These are phyloP conservation scores for Lathronympha strigana DNA, from an alignment of 2,888 invertebrate genomes.

Conservation along the genomic window DNA sequence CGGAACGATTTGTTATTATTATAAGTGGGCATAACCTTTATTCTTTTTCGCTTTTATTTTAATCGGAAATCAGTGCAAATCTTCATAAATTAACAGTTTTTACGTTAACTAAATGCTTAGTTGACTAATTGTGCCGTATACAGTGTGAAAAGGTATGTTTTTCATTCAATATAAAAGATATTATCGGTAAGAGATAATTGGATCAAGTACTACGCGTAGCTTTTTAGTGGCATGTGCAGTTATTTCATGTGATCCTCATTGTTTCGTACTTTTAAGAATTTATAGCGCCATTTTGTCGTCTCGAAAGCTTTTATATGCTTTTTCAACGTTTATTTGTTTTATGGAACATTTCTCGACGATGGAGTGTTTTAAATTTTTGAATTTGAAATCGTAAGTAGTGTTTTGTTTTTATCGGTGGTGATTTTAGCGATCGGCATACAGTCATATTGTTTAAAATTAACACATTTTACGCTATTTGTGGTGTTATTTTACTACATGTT, in stretches of 20 bases:
- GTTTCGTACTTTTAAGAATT: constrained; percentile 67
- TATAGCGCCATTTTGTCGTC: constrained; percentile 73
- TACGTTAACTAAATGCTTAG: constrained; percentile 53
- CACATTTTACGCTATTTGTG: not conserved
- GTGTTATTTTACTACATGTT: not conserved
- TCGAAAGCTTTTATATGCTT: constrained; percentile 35
- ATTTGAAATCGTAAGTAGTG: constrained; percentile 47
- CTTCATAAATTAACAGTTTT: constrained; percentile 46
- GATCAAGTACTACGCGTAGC: constrained; percentile 64
- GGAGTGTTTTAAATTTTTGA: constrained; percentile 42
- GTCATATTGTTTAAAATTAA: not conserved
- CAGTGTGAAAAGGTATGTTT: constrained; percentile 62
- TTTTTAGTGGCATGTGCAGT: constrained; percentile 76
- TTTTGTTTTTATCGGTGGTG: constrained; percentile 43
- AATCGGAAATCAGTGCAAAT: constrained; percentile 60
- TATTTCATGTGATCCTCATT: constrained; percentile 76
- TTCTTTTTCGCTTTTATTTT: constrained; percentile 73
- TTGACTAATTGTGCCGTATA: constrained; percentile 48
- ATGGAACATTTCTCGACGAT: constrained; percentile 6
- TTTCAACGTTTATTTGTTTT: constrained; percentile 34
- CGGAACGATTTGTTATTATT: constrained; percentile 76
- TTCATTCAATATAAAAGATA: constrained; percentile 68
- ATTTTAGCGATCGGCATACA: not conserved
- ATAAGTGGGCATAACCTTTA: constrained; percentile 72
- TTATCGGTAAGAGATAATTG: constrained; percentile 66